Percentiles rank a stretch among this genome's conserved stretches.
phyloP scores from a whole-genome alignment of 2,888 invertebrate genomes.

The Limnephilus marmoratus region DNA sequence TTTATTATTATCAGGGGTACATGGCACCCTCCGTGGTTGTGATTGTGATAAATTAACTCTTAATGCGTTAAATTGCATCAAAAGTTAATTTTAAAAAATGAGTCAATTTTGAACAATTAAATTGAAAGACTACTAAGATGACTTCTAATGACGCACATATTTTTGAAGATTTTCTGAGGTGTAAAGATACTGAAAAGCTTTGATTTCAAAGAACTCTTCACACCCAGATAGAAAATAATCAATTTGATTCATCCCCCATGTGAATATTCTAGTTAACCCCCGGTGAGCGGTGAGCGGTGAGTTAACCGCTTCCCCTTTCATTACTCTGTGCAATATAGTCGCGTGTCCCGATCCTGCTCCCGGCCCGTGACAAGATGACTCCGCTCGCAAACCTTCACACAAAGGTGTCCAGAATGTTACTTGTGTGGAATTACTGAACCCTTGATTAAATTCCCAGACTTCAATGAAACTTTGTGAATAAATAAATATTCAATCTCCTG shows the following conservation, averaged over 20 bases:
- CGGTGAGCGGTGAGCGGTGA: neutral
- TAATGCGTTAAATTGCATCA: too few species aligned
- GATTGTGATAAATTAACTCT: too few species aligned
- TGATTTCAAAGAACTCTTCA: too few species aligned
- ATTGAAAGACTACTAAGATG: too few species aligned
- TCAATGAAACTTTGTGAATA: neutral
- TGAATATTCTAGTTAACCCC: neutral
- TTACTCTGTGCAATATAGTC: constrained; percentile 29
- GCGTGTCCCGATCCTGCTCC: neutral
- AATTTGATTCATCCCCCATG: neutral
- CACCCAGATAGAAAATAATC: neutral
- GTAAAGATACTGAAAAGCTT: too few species aligned
- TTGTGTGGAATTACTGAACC: neutral
- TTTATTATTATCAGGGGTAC: too few species aligned
- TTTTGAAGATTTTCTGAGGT: too few species aligned
- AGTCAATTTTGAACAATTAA: too few species aligned
- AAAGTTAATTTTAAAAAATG: too few species aligned
- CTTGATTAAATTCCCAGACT: constrained; percentile 22
- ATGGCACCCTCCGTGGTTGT: too few species aligned
- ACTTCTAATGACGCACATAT: too few species aligned
- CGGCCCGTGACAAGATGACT: constrained; percentile 32
- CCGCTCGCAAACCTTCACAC: neutral
- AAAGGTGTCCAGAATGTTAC: constrained; percentile 37
- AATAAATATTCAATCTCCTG: neutral
- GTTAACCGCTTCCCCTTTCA: neutral